These are phyloP conservation scores for Temnothorax rugatulus DNA, from an alignment of 2,888 invertebrate species.

Conservation along the genomic window DNA sequence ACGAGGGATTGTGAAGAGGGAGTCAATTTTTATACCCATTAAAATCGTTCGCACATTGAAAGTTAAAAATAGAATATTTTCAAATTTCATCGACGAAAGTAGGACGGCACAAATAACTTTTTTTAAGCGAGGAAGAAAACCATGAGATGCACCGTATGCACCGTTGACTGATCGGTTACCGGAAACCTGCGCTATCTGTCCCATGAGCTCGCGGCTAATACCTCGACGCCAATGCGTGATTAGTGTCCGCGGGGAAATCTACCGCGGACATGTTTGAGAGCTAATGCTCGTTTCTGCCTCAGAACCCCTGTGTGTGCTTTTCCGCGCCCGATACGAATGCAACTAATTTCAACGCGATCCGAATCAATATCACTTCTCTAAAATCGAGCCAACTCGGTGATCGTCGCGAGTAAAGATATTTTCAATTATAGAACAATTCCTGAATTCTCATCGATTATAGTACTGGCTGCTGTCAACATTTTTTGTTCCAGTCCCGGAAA, in stretches of 20 bases:
- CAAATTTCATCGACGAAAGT: background rate
- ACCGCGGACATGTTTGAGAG: conserved; percentile 79
- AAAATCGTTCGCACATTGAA: background rate
- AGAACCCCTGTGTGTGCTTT: conserved; percentile 59
- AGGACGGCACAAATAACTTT: background rate
- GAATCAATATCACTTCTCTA: conserved; percentile 21
- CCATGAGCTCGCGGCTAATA: conserved; percentile 79
- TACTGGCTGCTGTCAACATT: background rate
- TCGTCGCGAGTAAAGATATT: conserved; percentile 2
- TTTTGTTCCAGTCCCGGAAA: background rate
- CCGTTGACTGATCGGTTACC: conserved; percentile 22
- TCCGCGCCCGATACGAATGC: conserved; percentile 60
- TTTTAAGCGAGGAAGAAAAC: background rate
- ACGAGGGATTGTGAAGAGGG: background rate
- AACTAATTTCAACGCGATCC: conserved; percentile 32
- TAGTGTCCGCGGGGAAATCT: conserved; percentile 84
- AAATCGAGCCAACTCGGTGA: background rate
- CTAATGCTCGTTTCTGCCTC: conserved; percentile 66
- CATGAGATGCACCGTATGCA: background rate
- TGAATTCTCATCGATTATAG: background rate
- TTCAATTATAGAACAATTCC: conserved; percentile 10
- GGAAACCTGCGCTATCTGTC: conserved; percentile 57
- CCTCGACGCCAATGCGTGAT: conserved; percentile 82
- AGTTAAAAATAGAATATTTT: background rate
- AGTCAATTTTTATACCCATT: background rate